These are phyloP conservation scores for Characodon lateralis DNA, from an alignment of 2,797 vertebrate species.

Conservation along the genomic window DNA sequence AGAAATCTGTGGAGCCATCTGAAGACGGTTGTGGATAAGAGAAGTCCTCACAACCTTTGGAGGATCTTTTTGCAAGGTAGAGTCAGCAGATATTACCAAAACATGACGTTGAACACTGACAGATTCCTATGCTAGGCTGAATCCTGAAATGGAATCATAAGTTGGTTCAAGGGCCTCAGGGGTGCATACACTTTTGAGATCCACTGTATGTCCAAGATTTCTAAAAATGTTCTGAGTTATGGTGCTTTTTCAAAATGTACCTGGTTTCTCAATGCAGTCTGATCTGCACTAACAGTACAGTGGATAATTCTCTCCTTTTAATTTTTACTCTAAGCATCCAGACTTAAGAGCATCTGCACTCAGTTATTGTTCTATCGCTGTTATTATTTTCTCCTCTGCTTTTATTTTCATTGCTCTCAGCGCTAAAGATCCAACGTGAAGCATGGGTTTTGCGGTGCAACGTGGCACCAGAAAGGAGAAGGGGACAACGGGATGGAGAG, in stretches of 20 bases:
- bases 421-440: constrained; percentile 21
- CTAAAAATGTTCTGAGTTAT: neutral
- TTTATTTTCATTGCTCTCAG: constrained; percentile 20
- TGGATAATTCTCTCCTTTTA: neutral
- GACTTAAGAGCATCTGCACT: constrained; percentile 1
- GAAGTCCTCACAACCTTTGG: too few species aligned
- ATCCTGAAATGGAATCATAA: neutral
- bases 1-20: too few species aligned
- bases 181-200: neutral
- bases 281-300: neutral
- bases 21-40: too few species aligned
- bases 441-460: constrained; percentile 60
- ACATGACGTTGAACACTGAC: too few species aligned
- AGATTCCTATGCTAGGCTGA: neutral
- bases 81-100: too few species aligned
- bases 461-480: constrained; percentile 68
- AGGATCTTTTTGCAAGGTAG: too few species aligned
- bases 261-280: neutral
- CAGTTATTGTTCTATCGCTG: neutral
- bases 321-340: neutral
- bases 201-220: too few species aligned
- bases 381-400: neutral
- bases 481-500: constrained; percentile 58
- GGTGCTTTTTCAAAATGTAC: neutral
- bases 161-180: neutral